Evolutionary conservation across 2,797 vertebrate genomes (phyloP).

Genomic region (Acanthornis magna): DNA sequence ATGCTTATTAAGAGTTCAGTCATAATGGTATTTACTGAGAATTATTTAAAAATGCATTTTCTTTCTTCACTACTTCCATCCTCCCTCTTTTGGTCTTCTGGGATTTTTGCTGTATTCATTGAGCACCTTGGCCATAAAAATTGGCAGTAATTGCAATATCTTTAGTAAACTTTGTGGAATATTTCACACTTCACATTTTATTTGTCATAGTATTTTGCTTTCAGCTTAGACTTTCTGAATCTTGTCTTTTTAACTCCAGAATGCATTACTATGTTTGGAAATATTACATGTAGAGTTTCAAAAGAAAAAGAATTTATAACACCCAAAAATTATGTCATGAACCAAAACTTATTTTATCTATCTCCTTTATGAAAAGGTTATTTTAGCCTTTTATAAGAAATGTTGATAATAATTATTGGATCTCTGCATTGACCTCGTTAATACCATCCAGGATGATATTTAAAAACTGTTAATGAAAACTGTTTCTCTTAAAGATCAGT

Average conservation of each 20-base stretch:
- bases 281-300: background rate
- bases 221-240: background rate
- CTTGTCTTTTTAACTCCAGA: background rate
- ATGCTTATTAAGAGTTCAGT: background rate
- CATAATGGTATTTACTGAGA: background rate
- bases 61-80: background rate
- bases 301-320: background rate
- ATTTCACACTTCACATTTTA: background rate
- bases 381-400: background rate
- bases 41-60: background rate
- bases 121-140: background rate
- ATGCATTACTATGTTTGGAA: background rate
- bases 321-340: background rate
- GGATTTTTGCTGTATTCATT: background rate
- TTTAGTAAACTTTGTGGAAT: background rate
- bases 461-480: slow-evolving; percentile 11
- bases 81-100: background rate
- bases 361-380: background rate
- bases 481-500: background rate
- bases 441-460: background rate
- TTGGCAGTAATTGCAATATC: background rate
- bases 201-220: background rate
- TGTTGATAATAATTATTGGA: background rate
- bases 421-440: background rate
- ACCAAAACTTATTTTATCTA: background rate